Conservation (phyloP, 2,888 invertebrate genomes). For the Morinoia aosen region DNA sequence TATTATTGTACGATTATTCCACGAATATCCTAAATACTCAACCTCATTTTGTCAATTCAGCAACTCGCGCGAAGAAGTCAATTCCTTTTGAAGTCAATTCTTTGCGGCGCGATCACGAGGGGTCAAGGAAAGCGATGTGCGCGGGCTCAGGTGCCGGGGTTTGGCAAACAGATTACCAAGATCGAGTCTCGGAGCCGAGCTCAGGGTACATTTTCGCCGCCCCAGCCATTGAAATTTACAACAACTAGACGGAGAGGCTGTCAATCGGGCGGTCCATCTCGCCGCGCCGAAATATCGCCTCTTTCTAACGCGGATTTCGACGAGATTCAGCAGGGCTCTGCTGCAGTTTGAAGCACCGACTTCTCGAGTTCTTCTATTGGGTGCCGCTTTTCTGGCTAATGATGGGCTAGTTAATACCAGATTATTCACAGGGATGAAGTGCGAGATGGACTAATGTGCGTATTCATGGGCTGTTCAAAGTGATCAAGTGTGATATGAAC, state of each 20-base stretch:
- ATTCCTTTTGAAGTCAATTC: background rate
- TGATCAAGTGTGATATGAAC: background rate
- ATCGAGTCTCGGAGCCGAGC: conserved; percentile 24
- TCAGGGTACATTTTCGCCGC: conserved; percentile 18
- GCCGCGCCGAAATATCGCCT: conserved; percentile 26
- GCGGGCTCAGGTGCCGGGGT: conserved; percentile 1
- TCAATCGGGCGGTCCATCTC: conserved; percentile 47
- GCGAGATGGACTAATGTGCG: too few species aligned
- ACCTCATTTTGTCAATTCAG: background rate
- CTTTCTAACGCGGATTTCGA: conserved; percentile 27
- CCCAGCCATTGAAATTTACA: background rate
- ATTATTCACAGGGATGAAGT: background rate
- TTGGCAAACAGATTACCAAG: conserved; percentile 19
- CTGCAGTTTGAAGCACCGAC: background rate
- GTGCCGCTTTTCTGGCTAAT: background rate
- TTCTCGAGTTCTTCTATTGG: background rate
- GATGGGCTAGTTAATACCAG: background rate
- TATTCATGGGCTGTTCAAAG: background rate
- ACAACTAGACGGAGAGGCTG: conserved; percentile 37
- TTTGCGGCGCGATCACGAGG: background rate
- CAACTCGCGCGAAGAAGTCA: background rate
- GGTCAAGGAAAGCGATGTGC: background rate
- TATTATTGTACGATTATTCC: too few species aligned
- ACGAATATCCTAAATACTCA: too few species aligned
- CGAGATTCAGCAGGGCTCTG: background rate